Percentiles rank a stretch among this genome's conserved stretches.
Evolutionary conservation across 1,140 invertebrate genomes (phyloP).

Genomic region (Heliconius hermathena): DNA sequence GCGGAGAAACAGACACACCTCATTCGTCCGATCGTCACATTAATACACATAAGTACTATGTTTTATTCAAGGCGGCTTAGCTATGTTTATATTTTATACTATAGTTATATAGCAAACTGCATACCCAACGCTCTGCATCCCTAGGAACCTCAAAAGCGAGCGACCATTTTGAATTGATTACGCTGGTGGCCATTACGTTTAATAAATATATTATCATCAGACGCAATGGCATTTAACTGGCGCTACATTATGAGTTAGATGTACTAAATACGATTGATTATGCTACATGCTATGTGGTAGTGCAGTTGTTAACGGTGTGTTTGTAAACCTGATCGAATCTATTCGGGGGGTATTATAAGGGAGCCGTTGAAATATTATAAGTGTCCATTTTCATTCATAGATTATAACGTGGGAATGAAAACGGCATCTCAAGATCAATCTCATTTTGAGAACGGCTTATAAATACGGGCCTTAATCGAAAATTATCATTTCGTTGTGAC

Average conservation of each 20-base stretch:
- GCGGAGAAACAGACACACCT: conserved; percentile 55
- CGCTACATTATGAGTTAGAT: not conserved
- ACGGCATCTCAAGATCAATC: too few species aligned
- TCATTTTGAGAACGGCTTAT: too few species aligned
- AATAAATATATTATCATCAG: conserved; percentile 16
- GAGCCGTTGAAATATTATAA: too few species aligned
- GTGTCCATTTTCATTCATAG: too few species aligned
- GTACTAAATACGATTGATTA: not conserved
- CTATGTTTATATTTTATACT: conserved; percentile 4
- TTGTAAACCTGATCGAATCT: not conserved
- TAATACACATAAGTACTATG: conserved; percentile 45
- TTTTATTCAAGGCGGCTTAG: conserved; percentile 44
- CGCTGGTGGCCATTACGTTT: conserved; percentile 7
- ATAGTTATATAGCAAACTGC: not conserved
- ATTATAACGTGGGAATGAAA: too few species aligned
- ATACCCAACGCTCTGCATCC: conserved; percentile 15
- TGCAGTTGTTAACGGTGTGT: not conserved
- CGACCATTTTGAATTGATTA: conserved; percentile 19
- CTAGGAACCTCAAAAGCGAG: conserved; percentile 16
- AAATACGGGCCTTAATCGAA: too few species aligned
- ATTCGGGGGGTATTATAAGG: not conserved
- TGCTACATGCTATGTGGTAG: not conserved
- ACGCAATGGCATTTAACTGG: conserved; percentile 6
- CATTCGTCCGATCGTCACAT: conserved; percentile 46
- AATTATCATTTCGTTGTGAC: too few species aligned